Percentiles rank a stretch among this genome's conserved stretches.
phyloP scores from a whole-genome alignment of 2,113 vertebrate genomes.

The Albula goreensis region DNA sequence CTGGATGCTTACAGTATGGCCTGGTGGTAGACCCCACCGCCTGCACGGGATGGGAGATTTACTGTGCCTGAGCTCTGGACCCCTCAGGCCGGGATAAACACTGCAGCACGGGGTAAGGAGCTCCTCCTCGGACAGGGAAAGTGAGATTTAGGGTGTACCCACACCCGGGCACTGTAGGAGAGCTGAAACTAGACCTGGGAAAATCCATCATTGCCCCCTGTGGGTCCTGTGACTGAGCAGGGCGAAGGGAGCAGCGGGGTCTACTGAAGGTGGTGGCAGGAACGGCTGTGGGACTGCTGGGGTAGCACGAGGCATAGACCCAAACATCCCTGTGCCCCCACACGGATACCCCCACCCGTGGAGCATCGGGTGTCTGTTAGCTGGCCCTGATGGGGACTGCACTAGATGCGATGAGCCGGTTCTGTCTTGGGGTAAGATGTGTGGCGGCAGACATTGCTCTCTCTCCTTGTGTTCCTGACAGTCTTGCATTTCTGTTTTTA shows the following conservation, averaged over 20 bases:
- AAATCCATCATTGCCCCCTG: background rate
- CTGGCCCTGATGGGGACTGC: conserved; percentile 45
- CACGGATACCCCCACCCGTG: background rate
- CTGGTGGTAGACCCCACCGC: background rate
- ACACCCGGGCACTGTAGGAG: background rate
- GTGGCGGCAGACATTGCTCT: background rate
- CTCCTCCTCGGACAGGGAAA: background rate
- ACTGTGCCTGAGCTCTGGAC: background rate
- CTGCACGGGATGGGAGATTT: background rate
- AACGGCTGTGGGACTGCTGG: background rate
- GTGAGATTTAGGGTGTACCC: background rate
- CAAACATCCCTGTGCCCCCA: background rate
- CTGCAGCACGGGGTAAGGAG: background rate
- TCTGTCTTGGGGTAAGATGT: conserved; percentile 73
- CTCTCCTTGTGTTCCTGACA: background rate
- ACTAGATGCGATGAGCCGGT: conserved; percentile 52
- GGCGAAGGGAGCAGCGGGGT: background rate
- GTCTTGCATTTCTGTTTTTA: background rate
- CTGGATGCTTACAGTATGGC: background rate
- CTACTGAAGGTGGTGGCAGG: too few relatives aligned
- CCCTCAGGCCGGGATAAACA: background rate
- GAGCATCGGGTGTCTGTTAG: background rate
- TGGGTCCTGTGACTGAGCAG: background rate
- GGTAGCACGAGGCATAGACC: too few relatives aligned
- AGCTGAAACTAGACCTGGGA: background rate